Evolutionary conservation across 2,113 vertebrate genomes (phyloP), one percentile per base, ranked within the genome.

Genomic region (Girardinichthys multiradiatus): DNA sequence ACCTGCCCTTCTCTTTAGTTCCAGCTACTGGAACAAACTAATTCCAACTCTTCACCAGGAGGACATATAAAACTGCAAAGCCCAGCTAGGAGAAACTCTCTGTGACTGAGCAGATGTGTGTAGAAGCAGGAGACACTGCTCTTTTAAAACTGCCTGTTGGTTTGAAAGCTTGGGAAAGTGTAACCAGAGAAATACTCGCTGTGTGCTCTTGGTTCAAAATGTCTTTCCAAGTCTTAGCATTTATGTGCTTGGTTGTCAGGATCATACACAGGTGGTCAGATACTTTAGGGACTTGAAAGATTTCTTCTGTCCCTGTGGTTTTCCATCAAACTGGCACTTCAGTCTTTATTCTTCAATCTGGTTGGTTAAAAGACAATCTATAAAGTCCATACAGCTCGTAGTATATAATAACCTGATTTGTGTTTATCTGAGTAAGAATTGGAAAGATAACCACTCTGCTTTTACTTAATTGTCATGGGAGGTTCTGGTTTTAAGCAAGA

Each of bases 1-100:
- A 89, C 86, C 89, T 87, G 78, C 67, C 80, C 84, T 85, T 77
- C 82, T 78, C 79, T 80, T 88, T 69, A 82, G 86, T 87, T 86
- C 74, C 81, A 92, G 82, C 68, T 76, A 79, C 82, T 87, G 91
- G 90, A 92, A 92, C 87, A 87, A 91, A 91, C 89, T 82, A 87
- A 83, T 67, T 89, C 60, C 81, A 89, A 85, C 0, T 71, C 87
- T 77, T 64, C 24, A 73, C 82, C 85, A 77, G 24, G 27, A 61
- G 74, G 72, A 81, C 74, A 76, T 79, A 76, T 39, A 37, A 72
- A 72, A 69, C 82, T 59, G 78, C 60, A 67, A 57, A 12, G 26
- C 51, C n/a, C 42, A 67, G 77, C 73, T 77, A 70, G 61, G 74
- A 64, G 65, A 39, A 28, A 73, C 58, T 78, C 45, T 76, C 77